Evolutionary conservation across 2,888 invertebrate genomes (phyloP).

Genomic region (Pristionchus entomophagus): DNA sequence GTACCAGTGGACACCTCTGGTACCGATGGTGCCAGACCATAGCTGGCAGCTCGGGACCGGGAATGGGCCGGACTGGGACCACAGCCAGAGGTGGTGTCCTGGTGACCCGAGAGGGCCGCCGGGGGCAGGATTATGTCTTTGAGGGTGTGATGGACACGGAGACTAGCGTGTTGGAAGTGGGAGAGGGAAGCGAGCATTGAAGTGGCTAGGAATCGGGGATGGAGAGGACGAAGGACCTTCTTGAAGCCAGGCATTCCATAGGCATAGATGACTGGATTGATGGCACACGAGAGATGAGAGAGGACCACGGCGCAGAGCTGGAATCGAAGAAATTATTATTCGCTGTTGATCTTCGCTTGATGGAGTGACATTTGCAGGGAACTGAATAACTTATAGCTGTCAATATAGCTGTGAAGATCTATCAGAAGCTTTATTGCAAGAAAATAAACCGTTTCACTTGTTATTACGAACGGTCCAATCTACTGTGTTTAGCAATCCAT

Average conservation of each 20-base stretch:
- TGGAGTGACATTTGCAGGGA: too few relatives aligned
- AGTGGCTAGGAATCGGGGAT: slow-evolving; percentile 37
- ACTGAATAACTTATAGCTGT: too few relatives aligned
- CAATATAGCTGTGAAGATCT: too few relatives aligned
- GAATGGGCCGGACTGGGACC: background rate
- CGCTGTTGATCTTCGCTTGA: too few relatives aligned
- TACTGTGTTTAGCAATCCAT: too few relatives aligned
- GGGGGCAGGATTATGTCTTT: slow-evolving; percentile 1
- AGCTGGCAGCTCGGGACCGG: background rate
- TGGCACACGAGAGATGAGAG: slow-evolving; percentile 93
- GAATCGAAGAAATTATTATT: slow-evolving; percentile 75
- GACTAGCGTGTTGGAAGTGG: background rate
- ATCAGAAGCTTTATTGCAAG: too few relatives aligned
- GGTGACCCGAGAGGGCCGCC: background rate
- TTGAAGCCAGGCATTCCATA: slow-evolving; percentile 82
- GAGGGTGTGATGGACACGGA: slow-evolving; percentile 10
- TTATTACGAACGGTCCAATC: too few relatives aligned
- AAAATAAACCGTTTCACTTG: too few relatives aligned
- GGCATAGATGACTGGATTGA: slow-evolving; percentile 92
- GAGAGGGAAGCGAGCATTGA: slow-evolving; percentile 31
- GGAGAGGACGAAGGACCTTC: slow-evolving; percentile 55
- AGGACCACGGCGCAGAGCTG: slow-evolving; percentile 89
- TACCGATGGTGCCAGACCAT: background rate
- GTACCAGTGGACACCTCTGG: background rate
- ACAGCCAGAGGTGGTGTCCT: background rate